Base-by-base conservation (phyloP, 2,888 invertebrate genomes). In the Tiphia femorata region DNA sequence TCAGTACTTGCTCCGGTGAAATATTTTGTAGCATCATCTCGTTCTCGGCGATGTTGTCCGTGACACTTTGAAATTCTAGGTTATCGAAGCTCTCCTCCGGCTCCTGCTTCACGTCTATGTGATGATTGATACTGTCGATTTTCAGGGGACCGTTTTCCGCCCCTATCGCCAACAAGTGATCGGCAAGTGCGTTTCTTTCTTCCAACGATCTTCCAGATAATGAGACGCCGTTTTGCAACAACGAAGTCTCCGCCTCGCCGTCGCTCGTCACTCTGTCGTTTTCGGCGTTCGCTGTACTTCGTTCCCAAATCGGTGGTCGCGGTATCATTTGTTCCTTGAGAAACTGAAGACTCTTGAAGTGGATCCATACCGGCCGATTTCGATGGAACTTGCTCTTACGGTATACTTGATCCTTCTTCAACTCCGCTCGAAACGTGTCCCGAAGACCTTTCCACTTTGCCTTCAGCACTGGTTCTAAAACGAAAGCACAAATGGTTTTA, bases 291-390 rank as follows among this genome's bases (percentile, higher is more conserved):
- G 68, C 56, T 14, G 47, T 50, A 19, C 53, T 68, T 16, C 79
- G 76, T 46, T 81, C 80, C 82, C 81, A 82, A 43, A 80, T 77
- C 2, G 82, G 79, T 2, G 81, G 82, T 25, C 77, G 70, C 3
- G 81, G 80, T 43, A 78, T 49, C 82, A 84, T 83, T 62, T 84
- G 84, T 5, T 83, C 82, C 58, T 81, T 84, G n/a, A 84, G 73
- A 53, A 84, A 84, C 19, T 79, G 76, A 35, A 84, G 70, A 19
- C 79, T 79, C 55, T 83, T 80, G 64, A 80, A 84, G 51, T 84
- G 82, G 27, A 80, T 80, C 84, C 84, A 84, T 27, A 79, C 73
- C 16, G 83, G 79, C 14, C 79, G 75, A 29, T 73, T 77, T 21
- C 78, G 73, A 27, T 74, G 73, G 27, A 68, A 78, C 58, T 79